Evolutionary conservation across 2,797 vertebrate genomes (phyloP).

Genomic region (Scleropages formosus): DNA sequence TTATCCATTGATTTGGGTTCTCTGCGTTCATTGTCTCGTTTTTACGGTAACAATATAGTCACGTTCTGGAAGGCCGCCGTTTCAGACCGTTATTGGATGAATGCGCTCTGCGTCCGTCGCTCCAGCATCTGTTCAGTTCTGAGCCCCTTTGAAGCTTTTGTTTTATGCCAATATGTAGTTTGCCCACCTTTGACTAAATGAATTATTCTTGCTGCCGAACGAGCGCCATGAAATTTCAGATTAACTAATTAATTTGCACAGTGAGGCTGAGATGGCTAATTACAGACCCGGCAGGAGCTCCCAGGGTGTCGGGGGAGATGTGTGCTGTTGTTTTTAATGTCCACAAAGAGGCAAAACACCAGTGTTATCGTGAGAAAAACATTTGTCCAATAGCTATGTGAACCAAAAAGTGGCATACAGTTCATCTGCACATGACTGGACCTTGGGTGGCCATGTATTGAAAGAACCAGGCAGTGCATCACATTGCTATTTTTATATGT

Average conservation of each 20-base stretch:
- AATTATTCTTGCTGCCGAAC: slow-evolving; percentile 27
- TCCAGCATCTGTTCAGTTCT: slow-evolving; percentile 38
- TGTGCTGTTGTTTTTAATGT: neutral
- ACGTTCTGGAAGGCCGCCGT: neutral
- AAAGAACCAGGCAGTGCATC: too few relatives aligned
- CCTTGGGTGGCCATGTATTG: too few relatives aligned
- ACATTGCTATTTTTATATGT: too few relatives aligned
- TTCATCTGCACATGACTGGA: too few relatives aligned
- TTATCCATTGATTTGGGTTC: neutral
- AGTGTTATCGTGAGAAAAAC: neutral
- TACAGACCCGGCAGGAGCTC: neutral
- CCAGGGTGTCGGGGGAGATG: neutral
- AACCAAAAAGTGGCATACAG: neutral
- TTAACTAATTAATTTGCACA: slow-evolving; percentile 32
- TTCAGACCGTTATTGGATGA: neutral
- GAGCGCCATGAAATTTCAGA: slow-evolving; percentile 34
- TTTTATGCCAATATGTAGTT: slow-evolving; percentile 40
- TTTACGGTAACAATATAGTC: neutral
- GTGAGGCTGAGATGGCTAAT: slow-evolving; percentile 27
- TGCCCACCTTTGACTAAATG: slow-evolving; percentile 30
- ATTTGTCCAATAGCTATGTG: neutral
- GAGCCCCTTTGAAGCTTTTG: slow-evolving; percentile 40
- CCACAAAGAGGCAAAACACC: neutral
- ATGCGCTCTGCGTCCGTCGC: neutral
- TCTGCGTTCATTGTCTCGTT: neutral